Evolutionary conservation across 2,797 vertebrate species (phyloP).

Genomic region (Lepilemur ruficaudatus): DNA sequence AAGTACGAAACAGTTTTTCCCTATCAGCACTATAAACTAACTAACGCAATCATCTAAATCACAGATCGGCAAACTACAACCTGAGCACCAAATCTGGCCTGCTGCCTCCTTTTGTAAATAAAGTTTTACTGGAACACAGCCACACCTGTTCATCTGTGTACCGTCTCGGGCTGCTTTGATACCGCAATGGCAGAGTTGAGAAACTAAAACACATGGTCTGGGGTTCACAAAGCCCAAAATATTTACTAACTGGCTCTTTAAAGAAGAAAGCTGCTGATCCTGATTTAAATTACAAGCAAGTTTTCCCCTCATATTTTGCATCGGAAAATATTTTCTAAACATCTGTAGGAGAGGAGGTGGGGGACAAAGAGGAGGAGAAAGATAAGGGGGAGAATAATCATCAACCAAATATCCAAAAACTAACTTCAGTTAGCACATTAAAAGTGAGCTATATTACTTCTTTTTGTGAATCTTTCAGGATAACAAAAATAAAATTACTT

Average conservation of each 20-base stretch:
- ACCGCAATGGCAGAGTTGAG: not conserved
- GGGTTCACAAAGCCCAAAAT: not conserved
- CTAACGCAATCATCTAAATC: not conserved
- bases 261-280: not conserved
- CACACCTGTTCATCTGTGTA: not conserved
- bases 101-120: not conserved
- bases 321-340: slow-evolving; percentile 23
- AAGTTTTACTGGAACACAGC: not conserved
- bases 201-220: not conserved
- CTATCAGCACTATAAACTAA: not conserved
- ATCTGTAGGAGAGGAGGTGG: not conserved
- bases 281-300: slow-evolving; percentile 19
- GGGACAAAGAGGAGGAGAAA: not conserved
- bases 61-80: not conserved
- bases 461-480: slow-evolving; percentile 10
- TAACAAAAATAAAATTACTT: slow-evolving; percentile 32
- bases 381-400: not conserved
- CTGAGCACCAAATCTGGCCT: not conserved
- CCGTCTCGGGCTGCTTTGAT: not conserved
- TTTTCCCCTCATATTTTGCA: not conserved
- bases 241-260: not conserved
- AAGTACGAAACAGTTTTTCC: not conserved
- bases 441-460: not conserved
- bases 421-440: not conserved
- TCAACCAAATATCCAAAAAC: not conserved